phyloP scores from a whole-genome alignment of 2,113 vertebrate species.

The Coracopsis vasa region DNA sequence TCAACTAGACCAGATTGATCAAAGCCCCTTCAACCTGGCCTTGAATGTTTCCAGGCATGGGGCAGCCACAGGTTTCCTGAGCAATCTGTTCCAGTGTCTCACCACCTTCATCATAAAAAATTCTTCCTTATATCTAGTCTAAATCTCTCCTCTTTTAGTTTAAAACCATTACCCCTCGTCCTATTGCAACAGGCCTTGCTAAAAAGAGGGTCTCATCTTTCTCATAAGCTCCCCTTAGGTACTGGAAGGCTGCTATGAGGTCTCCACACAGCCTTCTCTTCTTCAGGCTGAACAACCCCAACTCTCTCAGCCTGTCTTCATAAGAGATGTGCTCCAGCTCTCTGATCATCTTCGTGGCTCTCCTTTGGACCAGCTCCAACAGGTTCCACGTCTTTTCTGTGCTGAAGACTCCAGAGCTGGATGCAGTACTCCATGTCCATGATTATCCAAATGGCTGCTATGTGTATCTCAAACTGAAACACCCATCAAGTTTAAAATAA shows the following conservation, averaged over 20 bases:
- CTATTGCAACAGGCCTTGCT: background rate
- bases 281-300: background rate
- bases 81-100: background rate
- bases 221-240: rapidly evolving
- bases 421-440: background rate
- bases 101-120: background rate
- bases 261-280: background rate
- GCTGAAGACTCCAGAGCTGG: background rate
- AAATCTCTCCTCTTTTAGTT: background rate
- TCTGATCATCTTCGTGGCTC: background rate
- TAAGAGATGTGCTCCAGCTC: background rate
- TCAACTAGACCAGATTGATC: background rate
- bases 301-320: background rate
- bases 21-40: background rate
- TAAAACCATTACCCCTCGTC: background rate
- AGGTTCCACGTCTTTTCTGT: background rate
- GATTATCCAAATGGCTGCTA: background rate
- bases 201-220: background rate
- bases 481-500: background rate
- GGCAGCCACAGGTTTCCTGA: background rate
- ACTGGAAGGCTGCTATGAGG: no score
- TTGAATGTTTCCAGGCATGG: background rate
- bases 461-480: background rate
- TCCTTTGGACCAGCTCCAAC: background rate
- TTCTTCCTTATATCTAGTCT: background rate